phyloP scores from a whole-genome alignment of 1,140 invertebrate species.

The Tribolium castaneum region DNA sequence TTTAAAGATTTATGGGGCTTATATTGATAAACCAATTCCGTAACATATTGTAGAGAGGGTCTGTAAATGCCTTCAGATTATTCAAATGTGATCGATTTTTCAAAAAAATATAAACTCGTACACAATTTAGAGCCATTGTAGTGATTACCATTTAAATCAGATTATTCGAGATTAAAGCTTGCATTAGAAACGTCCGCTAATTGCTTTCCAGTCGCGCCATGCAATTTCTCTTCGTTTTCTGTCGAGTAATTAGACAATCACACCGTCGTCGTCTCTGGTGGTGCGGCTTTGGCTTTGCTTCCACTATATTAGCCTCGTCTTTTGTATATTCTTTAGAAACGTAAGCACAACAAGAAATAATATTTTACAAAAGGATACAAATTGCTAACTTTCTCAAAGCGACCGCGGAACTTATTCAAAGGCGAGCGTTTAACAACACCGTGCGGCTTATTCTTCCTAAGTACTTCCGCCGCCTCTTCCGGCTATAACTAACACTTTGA shows the following conservation, averaged over 20 bases:
- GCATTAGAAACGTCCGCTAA: slow-evolving; percentile 29
- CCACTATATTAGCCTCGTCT: slow-evolving; percentile 33
- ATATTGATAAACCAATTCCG: not conserved
- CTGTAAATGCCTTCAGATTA: no score
- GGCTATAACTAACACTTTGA: slow-evolving; percentile 45
- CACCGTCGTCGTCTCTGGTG: slow-evolving; percentile 18
- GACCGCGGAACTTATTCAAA: slow-evolving; percentile 49
- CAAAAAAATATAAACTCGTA: not conserved
- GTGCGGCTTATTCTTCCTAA: slow-evolving; percentile 44
- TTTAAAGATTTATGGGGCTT: slow-evolving; percentile 17
- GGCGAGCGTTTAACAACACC: slow-evolving; percentile 47
- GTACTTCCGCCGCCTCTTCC: slow-evolving; percentile 46
- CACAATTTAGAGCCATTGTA: not conserved
- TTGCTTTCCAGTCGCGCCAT: slow-evolving; percentile 11
- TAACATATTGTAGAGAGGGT: no score
- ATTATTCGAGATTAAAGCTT: slow-evolving; percentile 20
- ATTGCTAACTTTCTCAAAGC: slow-evolving; percentile 51
- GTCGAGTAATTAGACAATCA: slow-evolving; percentile 21
- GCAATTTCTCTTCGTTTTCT: slow-evolving; percentile 12
- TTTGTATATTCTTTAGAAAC: slow-evolving; percentile 29
- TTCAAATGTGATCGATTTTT: no score
- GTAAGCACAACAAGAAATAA: slow-evolving; percentile 50
- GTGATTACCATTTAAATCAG: slow-evolving; percentile 19
- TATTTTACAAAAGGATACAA: slow-evolving; percentile 55
- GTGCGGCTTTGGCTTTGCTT: slow-evolving; percentile 1